Evolutionary conservation across 2,797 vertebrate genomes (phyloP).

Genomic region (Poeciliopsis paucimaculata): DNA sequence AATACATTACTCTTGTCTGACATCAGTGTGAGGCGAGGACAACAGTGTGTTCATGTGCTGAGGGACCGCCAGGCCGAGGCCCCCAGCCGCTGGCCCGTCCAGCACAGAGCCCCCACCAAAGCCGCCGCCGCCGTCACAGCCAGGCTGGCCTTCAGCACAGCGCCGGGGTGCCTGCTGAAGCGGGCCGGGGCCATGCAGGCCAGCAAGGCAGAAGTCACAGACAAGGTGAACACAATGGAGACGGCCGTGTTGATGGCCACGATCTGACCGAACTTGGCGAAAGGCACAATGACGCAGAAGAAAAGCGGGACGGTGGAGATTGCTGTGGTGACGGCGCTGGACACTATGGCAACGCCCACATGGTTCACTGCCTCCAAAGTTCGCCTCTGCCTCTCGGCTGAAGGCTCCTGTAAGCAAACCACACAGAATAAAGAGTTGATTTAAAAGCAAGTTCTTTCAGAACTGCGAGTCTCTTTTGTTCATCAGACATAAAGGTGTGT

Average conservation of each 20-base stretch:
- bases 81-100: slow-evolving; percentile 74
- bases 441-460: not conserved
- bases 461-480: not conserved
- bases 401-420: slow-evolving; percentile 78
- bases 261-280: slow-evolving; percentile 97
- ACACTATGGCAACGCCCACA: slow-evolving; percentile 95
- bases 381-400: slow-evolving; percentile 83
- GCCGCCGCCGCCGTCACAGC: slow-evolving; percentile 76
- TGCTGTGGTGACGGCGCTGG: slow-evolving; percentile 92
- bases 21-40: slow-evolving; percentile 49
- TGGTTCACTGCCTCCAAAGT: slow-evolving; percentile 89
- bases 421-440: slow-evolving; percentile 31
- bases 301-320: slow-evolving; percentile 95
- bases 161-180: slow-evolving; percentile 87
- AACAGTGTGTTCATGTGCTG: slow-evolving; percentile 53
- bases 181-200: slow-evolving; percentile 86
- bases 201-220: slow-evolving; percentile 90
- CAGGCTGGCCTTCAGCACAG: slow-evolving; percentile 90
- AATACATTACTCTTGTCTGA: slow-evolving; percentile 49
- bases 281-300: slow-evolving; percentile 98
- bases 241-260: slow-evolving; percentile 94
- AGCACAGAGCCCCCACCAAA: slow-evolving; percentile 77
- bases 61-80: slow-evolving; percentile 66
- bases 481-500: not conserved
- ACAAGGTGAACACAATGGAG: slow-evolving; percentile 93